Conservation (phyloP, 2,113 vertebrate species). For the Gnathonemus echidnorhynchus region DNA sequence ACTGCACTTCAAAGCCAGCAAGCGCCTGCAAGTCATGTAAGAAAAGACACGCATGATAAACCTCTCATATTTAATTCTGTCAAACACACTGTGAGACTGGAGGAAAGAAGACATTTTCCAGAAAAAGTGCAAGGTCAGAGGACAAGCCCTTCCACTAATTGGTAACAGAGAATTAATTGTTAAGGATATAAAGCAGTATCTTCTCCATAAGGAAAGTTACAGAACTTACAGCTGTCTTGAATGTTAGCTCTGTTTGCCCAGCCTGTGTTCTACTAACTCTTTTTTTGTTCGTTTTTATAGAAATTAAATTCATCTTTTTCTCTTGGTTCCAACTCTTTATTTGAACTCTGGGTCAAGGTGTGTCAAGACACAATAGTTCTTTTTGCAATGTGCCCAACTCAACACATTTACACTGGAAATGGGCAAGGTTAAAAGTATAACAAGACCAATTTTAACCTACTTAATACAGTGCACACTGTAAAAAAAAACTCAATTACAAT, state of each 20-base stretch:
- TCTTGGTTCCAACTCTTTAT: neutral
- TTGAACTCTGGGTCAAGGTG: neutral
- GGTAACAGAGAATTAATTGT: neutral
- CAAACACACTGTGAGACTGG: neutral
- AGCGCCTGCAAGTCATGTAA: neutral
- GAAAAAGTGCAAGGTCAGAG: neutral
- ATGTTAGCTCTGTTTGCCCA: neutral
- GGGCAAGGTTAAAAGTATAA: neutral
- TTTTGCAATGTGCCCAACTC: neutral
- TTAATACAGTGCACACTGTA: neutral
- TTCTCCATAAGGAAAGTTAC: neutral
- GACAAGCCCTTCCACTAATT: neutral
- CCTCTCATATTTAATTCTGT: neutral
- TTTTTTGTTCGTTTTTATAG: neutral
- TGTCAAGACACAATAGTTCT: neutral
- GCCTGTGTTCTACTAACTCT: neutral
- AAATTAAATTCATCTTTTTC: neutral
- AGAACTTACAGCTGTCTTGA: neutral
- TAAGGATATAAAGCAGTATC: neutral
- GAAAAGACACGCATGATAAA: neutral
- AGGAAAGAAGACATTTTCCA: neutral
- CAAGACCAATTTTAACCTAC: neutral
- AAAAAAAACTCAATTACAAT: neutral
- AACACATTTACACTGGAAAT: neutral
- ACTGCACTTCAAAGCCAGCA: neutral